phyloP scores from a whole-genome alignment of 2,888 invertebrate genomes.

The Agriopis marginaria region DNA sequence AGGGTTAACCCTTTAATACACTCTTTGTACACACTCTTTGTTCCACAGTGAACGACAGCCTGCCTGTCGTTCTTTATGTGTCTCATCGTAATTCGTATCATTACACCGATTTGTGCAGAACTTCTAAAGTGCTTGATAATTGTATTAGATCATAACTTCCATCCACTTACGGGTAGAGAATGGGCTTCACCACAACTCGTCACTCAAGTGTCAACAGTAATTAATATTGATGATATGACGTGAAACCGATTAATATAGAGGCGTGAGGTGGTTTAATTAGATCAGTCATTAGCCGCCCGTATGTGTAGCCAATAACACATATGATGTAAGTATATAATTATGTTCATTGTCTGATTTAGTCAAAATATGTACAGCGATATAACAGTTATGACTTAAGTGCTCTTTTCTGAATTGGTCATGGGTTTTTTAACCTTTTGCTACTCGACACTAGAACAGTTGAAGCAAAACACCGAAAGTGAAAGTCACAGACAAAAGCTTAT shows the following conservation, averaged over 20 bases:
- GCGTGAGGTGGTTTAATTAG: constrained; percentile 3
- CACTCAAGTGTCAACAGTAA: constrained; percentile 14
- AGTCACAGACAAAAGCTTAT: too few species aligned
- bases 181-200: constrained; percentile 6
- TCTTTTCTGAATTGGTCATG: too few species aligned
- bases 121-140: constrained; percentile 7
- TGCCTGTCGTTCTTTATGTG: background rate
- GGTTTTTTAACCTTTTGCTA: too few species aligned
- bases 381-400: too few species aligned
- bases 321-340: too few species aligned
- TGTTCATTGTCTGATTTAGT: background rate
- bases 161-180: constrained; percentile 27
- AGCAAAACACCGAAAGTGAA: too few species aligned
- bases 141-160: constrained; percentile 33
- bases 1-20: too few species aligned
- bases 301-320: background rate
- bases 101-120: background rate
- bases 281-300: background rate
- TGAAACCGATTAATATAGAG: constrained; percentile 10
- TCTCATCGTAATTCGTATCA: background rate
- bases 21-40: too few species aligned
- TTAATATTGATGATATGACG: constrained; percentile 40
- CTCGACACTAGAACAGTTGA: too few species aligned
- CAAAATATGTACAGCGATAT: too few species aligned
- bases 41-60: too few species aligned